phyloP scores from a whole-genome alignment of 37 sponge, comb jelly and placozoan genomes.

The Axinella damicornis region DNA sequence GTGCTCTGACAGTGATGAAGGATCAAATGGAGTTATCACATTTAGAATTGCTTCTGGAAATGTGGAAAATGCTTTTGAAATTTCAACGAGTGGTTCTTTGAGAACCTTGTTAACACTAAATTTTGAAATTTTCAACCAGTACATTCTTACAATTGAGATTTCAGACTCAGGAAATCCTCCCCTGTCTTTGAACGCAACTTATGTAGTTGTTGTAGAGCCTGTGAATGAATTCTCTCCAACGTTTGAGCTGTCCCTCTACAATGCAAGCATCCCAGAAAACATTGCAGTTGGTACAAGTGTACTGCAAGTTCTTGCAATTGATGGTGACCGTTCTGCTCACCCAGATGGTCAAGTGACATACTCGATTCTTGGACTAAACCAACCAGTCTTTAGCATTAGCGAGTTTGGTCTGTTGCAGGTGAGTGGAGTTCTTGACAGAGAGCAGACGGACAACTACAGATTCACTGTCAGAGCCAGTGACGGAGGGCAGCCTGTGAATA shows the following conservation, averaged over 20 bases:
- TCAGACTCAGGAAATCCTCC: slow-evolving; percentile 37
- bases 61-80: background rate
- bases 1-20: slow-evolving; percentile 58
- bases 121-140: slow-evolving; percentile 13
- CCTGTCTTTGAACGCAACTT: background rate
- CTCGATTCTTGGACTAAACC: slow-evolving; percentile 4
- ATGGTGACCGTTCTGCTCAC: slow-evolving; percentile 48
- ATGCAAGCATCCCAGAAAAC: slow-evolving; percentile 35
- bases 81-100: background rate
- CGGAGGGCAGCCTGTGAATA: slow-evolving; percentile 4
- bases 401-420: slow-evolving; percentile 11
- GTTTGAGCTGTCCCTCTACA: slow-evolving; percentile 18
- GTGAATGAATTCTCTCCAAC: slow-evolving; percentile 50
- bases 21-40: slow-evolving; percentile 23
- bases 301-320: slow-evolving; percentile 40
- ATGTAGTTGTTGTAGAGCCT: slow-evolving; percentile 29
- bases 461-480: slow-evolving; percentile 47
- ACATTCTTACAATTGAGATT: slow-evolving; percentile 41
- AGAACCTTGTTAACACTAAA: background rate
- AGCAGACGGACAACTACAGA: slow-evolving; percentile 17
- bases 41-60: slow-evolving; percentile 44
- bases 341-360: slow-evolving; percentile 2
- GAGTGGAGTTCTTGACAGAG: slow-evolving; percentile 48
- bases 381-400: slow-evolving; percentile 14
- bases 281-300: slow-evolving; percentile 36